Conservation (phyloP, 2,888 invertebrate species). For the Metalampra italica region DNA sequence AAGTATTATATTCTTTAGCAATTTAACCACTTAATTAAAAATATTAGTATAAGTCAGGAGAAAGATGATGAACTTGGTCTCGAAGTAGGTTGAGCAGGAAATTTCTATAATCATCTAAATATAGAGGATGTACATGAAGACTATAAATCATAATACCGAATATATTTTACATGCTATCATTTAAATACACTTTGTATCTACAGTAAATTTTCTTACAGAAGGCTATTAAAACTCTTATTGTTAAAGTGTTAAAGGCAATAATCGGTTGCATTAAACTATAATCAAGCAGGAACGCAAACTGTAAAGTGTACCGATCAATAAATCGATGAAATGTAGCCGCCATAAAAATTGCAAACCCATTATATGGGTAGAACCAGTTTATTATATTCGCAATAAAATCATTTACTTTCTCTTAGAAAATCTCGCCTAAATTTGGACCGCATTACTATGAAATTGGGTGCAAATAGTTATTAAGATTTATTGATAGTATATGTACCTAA, state of each 20-base stretch:
- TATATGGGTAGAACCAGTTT: slow-evolving; percentile 52
- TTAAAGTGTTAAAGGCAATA: slow-evolving; percentile 9
- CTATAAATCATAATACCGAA: slow-evolving; percentile 3
- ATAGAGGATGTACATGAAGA: not conserved
- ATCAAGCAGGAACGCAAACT: slow-evolving; percentile 10
- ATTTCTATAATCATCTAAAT: slow-evolving; percentile 4
- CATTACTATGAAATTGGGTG: slow-evolving; percentile 41
- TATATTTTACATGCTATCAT: slow-evolving; percentile 1
- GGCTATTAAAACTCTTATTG: slow-evolving; percentile 6
- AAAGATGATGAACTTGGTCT: not conserved
- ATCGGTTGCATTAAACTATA: slow-evolving; percentile 1
- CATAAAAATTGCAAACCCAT: slow-evolving; percentile 45
- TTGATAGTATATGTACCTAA: slow-evolving; percentile 27
- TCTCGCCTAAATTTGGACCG: slow-evolving; percentile 35
- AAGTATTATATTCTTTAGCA: no score
- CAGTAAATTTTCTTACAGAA: not conserved
- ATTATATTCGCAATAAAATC: slow-evolving; percentile 61
- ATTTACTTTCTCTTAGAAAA: slow-evolving; percentile 72
- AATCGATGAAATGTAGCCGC: slow-evolving; percentile 39
- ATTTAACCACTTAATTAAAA: not conserved
- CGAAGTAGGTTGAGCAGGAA: not conserved
- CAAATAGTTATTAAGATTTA: slow-evolving; percentile 61
- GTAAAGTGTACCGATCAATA: slow-evolving; percentile 22
- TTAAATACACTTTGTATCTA: not conserved
- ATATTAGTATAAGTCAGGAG: not conserved